Conservation (phyloP, 2,888 invertebrate species). For the Odontothrips loti region DNA sequence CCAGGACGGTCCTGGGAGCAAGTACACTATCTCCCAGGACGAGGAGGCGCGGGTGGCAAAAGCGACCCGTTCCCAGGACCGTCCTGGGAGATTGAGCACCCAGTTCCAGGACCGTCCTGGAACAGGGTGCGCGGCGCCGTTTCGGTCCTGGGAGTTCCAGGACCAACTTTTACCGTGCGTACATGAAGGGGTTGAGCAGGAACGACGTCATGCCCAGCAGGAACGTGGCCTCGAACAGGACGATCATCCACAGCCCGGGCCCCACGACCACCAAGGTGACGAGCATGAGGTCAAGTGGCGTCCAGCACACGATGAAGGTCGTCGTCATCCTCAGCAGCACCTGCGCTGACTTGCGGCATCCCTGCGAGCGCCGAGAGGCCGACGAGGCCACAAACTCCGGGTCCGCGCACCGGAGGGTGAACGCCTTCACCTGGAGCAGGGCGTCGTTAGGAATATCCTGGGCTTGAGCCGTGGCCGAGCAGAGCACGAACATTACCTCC, state of each 20-base stretch:
- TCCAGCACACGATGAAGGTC: slow-evolving; percentile 16
- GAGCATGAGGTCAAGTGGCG: slow-evolving; percentile 4
- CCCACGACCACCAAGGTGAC: not conserved
- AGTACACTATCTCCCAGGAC: no score
- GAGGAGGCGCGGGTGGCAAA: no score
- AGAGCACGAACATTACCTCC: not conserved
- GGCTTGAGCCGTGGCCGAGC: not conserved
- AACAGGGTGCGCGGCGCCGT: no score
- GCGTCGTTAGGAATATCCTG: no score
- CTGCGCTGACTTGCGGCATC: not conserved
- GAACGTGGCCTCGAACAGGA: not conserved
- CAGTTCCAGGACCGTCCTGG: no score
- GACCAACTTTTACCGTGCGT: no score
- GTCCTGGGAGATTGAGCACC: no score
- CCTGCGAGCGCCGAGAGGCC: not conserved
- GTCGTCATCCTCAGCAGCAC: not conserved
- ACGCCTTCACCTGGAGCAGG: not conserved
- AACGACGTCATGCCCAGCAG: not conserved
- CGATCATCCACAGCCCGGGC: not conserved
- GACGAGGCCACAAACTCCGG: not conserved
- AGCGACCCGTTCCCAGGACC: no score
- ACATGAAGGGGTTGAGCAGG: slow-evolving; percentile 16
- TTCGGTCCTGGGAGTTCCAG: no score
- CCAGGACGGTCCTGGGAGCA: no score
- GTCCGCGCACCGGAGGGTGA: not conserved